phyloP scores from a whole-genome alignment of 2,888 invertebrate species.

The Itoplectis maculator region DNA sequence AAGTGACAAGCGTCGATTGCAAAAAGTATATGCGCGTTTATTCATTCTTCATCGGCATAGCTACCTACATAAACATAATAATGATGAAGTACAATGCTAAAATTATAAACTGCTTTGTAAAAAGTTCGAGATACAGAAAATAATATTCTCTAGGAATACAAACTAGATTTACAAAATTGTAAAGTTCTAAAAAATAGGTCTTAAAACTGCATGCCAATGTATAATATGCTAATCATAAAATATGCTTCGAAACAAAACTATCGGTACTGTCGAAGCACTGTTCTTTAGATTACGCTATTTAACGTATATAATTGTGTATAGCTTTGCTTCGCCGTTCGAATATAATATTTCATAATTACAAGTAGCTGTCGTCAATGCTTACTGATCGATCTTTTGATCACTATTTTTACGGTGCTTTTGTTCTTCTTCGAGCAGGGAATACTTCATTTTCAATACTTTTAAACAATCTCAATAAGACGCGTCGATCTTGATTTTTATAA shows the following conservation, averaged over 20 bases:
- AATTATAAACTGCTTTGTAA: slow-evolving; percentile 45
- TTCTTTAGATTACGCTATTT: slow-evolving; percentile 35
- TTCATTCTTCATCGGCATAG: slow-evolving; percentile 34
- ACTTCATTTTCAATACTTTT: slow-evolving; percentile 51
- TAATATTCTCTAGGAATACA: slow-evolving; percentile 59
- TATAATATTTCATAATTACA: slow-evolving; percentile 34
- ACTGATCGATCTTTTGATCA: slow-evolving; percentile 13
- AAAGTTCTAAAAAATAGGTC: slow-evolving; percentile 60
- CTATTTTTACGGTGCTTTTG: slow-evolving; percentile 16
- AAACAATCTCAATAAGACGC: slow-evolving; percentile 40
- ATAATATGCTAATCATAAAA: slow-evolving; percentile 53
- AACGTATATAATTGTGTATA: slow-evolving; percentile 7
- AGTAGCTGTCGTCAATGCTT: slow-evolving; percentile 21
- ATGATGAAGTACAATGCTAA: slow-evolving; percentile 42
- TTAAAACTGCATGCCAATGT: slow-evolving; percentile 56
- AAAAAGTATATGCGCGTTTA: slow-evolving; percentile 59
- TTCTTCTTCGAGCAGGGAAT: slow-evolving; percentile 34
- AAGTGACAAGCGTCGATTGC: background rate
- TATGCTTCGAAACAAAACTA: slow-evolving; percentile 48
- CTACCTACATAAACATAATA: slow-evolving; percentile 54
- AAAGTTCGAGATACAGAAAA: slow-evolving; percentile 59
- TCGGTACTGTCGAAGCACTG: slow-evolving; percentile 31
- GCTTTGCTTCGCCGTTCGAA: slow-evolving; percentile 23
- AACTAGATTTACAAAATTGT: slow-evolving; percentile 65
- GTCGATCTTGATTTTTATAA: slow-evolving; percentile 10